These are phyloP conservation scores for Schizaphis graminum DNA, from an alignment of 2,888 invertebrate species.

Conservation along the genomic window DNA sequence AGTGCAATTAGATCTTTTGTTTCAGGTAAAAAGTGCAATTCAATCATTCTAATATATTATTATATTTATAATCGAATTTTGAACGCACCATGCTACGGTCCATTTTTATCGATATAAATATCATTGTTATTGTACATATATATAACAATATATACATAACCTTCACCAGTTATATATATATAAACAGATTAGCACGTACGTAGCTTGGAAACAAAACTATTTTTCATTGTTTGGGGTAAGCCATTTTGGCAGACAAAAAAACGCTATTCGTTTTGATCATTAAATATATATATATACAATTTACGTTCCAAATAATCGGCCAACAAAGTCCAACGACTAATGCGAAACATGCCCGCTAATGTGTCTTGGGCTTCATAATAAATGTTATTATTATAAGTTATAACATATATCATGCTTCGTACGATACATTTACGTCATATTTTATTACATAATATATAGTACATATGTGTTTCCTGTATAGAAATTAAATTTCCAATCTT, in stretches of 20 bases:
- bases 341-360: not conserved
- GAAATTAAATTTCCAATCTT: not conserved
- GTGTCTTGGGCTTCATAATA: not conserved
- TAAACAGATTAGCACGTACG: not conserved
- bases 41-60: not conserved
- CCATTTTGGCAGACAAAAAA: slow-evolving; percentile 28
- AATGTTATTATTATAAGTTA: not conserved
- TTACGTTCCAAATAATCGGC: not conserved
- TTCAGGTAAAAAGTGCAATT: too few relatives aligned
- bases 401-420: not conserved
- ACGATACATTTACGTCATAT: not conserved
- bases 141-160: not conserved
- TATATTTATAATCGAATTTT: not conserved
- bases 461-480: not conserved
- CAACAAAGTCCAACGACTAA: not conserved
- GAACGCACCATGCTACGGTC: not conserved
- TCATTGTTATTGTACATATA: not conserved
- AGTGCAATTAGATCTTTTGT: too few relatives aligned
- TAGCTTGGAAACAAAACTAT: not conserved
- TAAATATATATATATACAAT: not conserved
- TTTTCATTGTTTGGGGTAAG: slow-evolving; percentile 23
- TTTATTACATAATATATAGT: not conserved
- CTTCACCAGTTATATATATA: not conserved
- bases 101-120: not conserved
- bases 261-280: not conserved